phyloP scores from a whole-genome alignment of 2,888 invertebrate genomes.

The Abscondita cerata region DNA sequence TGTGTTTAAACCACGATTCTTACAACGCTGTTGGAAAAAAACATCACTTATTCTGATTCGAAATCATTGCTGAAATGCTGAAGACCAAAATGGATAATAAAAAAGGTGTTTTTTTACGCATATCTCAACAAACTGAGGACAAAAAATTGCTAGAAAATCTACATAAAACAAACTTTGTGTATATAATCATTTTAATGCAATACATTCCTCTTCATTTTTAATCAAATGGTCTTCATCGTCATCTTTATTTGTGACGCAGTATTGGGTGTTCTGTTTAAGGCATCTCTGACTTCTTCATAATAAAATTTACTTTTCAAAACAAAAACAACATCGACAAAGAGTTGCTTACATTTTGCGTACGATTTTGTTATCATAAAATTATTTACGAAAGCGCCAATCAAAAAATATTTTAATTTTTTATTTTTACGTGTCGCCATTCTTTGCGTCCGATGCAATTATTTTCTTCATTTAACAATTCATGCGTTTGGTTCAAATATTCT shows the following conservation, averaged over 20 bases:
- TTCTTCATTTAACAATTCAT: neutral
- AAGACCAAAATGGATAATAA: constrained; percentile 4
- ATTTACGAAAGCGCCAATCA: neutral
- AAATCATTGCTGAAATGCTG: neutral
- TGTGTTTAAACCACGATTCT: neutral
- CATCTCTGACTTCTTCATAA: too few species aligned
- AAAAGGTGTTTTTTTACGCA: constrained; percentile 2
- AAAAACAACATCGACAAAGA: too few species aligned
- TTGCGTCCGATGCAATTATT: constrained; percentile 6
- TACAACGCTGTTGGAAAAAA: neutral
- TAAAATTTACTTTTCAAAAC: too few species aligned
- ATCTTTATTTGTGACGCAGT: too few species aligned
- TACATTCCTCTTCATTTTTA: constrained; percentile 1
- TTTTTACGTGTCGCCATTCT: neutral
- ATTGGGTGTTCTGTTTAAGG: too few species aligned
- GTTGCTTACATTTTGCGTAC: too few species aligned
- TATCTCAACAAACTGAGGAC: neutral
- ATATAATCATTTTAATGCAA: neutral
- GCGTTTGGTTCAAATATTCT: neutral
- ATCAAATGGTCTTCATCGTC: too few species aligned
- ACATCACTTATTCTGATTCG: neutral
- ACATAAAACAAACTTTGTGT: neutral
- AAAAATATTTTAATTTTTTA: constrained; percentile 6
- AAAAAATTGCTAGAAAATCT: neutral
- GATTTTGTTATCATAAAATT: too few species aligned